These are phyloP conservation scores for Cepaea hortensis DNA, from an alignment of 2,888 invertebrate genomes.

Conservation along the genomic window DNA sequence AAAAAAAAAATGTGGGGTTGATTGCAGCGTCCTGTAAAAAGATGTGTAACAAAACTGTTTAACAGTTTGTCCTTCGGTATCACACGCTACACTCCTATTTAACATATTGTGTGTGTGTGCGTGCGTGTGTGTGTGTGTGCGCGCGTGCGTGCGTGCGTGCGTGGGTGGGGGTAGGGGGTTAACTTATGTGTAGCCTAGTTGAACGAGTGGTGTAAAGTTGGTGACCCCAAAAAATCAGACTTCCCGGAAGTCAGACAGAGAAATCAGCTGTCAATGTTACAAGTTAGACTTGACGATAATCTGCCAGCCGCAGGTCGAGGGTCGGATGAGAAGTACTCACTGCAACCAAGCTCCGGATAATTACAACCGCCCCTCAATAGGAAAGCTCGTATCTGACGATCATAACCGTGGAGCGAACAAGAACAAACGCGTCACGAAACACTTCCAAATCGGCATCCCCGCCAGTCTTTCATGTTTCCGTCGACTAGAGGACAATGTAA, in stretches of 20 bases:
- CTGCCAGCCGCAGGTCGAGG: not conserved
- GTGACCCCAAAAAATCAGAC: conserved; percentile 1
- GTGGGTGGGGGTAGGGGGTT: too few species aligned
- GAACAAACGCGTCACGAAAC: not conserved
- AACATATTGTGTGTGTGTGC: too few species aligned
- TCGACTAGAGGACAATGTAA: not conserved
- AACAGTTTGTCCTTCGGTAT: too few species aligned
- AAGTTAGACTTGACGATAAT: not conserved
- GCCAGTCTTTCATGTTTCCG: not conserved
- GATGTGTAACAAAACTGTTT: too few species aligned
- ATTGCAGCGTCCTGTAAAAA: too few species aligned
- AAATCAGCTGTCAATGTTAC: not conserved
- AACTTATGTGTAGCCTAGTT: too few species aligned
- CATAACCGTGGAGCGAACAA: not conserved
- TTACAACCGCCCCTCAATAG: not conserved
- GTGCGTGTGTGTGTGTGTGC: too few species aligned
- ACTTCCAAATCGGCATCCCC: not conserved
- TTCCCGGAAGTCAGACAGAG: not conserved
- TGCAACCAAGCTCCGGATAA: not conserved
- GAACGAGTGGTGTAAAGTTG: not conserved
- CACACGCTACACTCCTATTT: too few species aligned
- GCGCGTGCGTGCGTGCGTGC: too few species aligned
- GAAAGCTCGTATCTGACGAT: not conserved
- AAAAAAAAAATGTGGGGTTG: too few species aligned
- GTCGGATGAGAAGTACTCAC: not conserved